Percentiles rank a stretch among this genome's conserved stretches.
Evolutionary conservation across 2,797 vertebrate species (phyloP).

Genomic region (Urosaurus nigricauda): DNA sequence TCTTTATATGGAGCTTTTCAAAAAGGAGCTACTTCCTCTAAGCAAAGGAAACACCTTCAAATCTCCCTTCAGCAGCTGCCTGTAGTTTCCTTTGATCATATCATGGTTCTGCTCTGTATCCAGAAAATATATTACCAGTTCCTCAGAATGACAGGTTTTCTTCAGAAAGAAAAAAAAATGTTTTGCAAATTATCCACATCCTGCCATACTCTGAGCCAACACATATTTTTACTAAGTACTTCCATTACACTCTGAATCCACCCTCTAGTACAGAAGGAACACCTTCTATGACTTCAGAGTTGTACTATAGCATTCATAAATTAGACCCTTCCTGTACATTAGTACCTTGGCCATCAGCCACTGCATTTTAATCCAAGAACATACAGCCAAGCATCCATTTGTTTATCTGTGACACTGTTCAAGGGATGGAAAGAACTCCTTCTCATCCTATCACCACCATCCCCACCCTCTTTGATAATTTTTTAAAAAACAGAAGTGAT

Average conservation of each 20-base stretch:
- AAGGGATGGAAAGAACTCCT: conserved; percentile 17
- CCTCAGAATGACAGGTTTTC: not conserved
- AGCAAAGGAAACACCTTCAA: not conserved
- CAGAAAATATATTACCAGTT: not conserved
- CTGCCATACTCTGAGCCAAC: not conserved
- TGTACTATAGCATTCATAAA: conserved; percentile 2
- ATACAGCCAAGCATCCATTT: not conserved
- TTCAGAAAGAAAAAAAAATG: not conserved
- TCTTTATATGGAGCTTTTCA: not conserved
- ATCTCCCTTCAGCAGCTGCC: not conserved
- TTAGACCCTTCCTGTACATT: conserved; percentile 12
- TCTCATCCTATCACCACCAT: not conserved
- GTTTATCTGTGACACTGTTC: not conserved
- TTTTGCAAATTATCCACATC: not conserved
- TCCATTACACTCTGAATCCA: conserved; percentile 1
- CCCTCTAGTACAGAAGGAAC: not conserved
- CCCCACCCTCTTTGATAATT: not conserved
- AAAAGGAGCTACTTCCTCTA: not conserved
- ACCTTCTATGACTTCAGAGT: not conserved
- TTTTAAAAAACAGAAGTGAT: not conserved
- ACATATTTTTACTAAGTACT: conserved; percentile 1
- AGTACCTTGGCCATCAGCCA: conserved; percentile 13
- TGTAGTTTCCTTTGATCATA: not conserved
- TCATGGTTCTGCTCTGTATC: not conserved
- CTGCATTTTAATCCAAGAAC: not conserved